Evolutionary conservation across 2,113 vertebrate species (phyloP), one percentile per base, ranked within the genome.

Genomic region (Sapajus apella): DNA sequence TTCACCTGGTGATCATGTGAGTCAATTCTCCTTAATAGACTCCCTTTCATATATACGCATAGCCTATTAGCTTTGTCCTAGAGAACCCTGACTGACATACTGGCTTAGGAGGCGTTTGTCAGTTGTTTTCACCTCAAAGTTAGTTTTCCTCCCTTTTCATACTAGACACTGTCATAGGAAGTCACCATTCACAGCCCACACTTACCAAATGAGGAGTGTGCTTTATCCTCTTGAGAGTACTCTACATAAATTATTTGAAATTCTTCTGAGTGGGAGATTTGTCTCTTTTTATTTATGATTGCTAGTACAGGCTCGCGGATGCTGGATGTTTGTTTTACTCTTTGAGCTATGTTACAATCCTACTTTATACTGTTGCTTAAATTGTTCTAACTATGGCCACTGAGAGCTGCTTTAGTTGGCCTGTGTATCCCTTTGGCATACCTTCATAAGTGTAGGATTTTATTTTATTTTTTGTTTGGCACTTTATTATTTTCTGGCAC

Each of bases 361-460:
- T 37, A 16, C 4, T 55, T 80, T 27, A 40, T 25, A 9, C 17
- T 30, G 11, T 55, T 70, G 47, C 30, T 64, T 30, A 20, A 32
- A 18, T 10, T 68, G 1, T 47, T 58, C 40, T 1, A 12, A 5
- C 13, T 52, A 52, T 5, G 79, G 37, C 30, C 40, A 13, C 17
- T 7, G 40, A 84, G 45, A 56, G 6, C 70, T n/a, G 12, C 37
- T 21, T 64, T 30, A 10, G 8, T 5, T 76, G 55, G 6, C 17
- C 13, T 27, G 56, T 37, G 12, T 55, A 17, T 85, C 9, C 25
- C 30, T 80, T 32, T 77, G 66, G 12, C 21, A 47, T 4, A 21
- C 5, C 4, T 2, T 27, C 7, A 3, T 81, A 43, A 16, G 1
- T 11, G 16, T 30, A n/a, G 18, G 2, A 13, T 32, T 52, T 56